These are phyloP conservation scores for Rhynchonycteris naso DNA, from an alignment of 2,797 vertebrate genomes.

Conservation along the genomic window DNA sequence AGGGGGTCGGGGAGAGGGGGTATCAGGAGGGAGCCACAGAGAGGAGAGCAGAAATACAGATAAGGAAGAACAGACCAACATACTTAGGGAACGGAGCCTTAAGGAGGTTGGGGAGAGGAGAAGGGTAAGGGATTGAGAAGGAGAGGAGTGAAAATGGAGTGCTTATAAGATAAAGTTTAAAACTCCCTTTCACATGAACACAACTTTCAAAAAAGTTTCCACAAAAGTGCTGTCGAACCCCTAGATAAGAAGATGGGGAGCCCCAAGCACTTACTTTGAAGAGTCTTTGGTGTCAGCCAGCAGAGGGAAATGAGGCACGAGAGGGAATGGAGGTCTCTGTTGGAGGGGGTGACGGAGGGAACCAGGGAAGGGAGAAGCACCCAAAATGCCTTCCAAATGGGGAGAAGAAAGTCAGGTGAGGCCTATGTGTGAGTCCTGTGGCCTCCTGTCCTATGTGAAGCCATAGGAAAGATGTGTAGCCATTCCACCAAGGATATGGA, in stretches of 20 bases:
- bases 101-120: neutral
- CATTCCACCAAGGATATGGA: fast-evolving
- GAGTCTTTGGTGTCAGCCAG: neutral
- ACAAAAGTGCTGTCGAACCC: conserved; percentile 3
- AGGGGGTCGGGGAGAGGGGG: neutral
- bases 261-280: conserved; percentile 47
- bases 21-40: neutral
- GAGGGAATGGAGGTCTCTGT: neutral
- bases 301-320: neutral
- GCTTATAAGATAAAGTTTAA: conserved; percentile 11
- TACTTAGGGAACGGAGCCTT: neutral
- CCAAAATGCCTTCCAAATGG: neutral
- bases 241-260: conserved; percentile 53
- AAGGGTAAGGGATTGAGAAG: neutral
- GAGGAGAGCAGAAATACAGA: neutral
- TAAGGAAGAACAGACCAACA: neutral
- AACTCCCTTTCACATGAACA: neutral
- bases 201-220: neutral
- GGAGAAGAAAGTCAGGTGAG: neutral
- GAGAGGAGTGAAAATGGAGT: neutral
- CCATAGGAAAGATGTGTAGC: no score
- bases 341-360: no score
- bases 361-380: no score
- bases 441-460: neutral
- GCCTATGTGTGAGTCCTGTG: no score